Evolutionary conservation across 2,797 vertebrate genomes (phyloP), one percentile per base, ranked within the genome.

Genomic region (Gobio occitaniae): DNA sequence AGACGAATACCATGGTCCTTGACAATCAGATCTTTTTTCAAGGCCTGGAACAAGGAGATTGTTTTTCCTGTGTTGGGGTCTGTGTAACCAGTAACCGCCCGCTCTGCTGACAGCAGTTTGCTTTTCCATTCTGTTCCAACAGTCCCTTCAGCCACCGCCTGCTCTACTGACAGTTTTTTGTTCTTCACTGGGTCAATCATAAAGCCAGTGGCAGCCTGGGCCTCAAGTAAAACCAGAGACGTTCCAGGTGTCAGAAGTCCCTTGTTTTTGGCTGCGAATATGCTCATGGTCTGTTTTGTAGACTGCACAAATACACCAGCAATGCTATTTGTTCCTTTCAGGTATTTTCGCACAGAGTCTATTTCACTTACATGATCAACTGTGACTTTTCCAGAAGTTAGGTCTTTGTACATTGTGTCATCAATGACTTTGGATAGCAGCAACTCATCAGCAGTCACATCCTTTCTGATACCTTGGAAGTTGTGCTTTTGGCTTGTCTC

Each of bases 1-100:
- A 97, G 94, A 7, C 96, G 94, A 84, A 95, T 86, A 19, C 95
- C 97, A 83, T 96, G 96, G 56, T 96, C 95, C 61, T 92, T 93
- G 0, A 94, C 90, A 0, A 98, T 86, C 0, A 98, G 95, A 1
- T 97, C 96, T 76, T 97, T 98, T 86, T 95, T 94, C 94, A 97
- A 92, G 3, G 59, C 59, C 59, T 63, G 59, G 59, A 63, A 63
- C 59, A 63, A 63, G 2, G 59, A 63, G 59, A 63, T 63, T 63
- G 11, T 63, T 13, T 63, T 29, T 6, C 59, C 59, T 3, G 95
- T 96, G 84, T 95, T 96, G 0, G 96, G 97, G 66, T 98, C 97
- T 16, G 68, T 95, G 59, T 96, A 96, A 16, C 97, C 97, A 0
- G 94, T 96, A 6, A 97, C 92, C 0, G 97, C 96, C 0, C 89